Conservation (phyloP, 2,888 invertebrate genomes). For the Drosophila quasianomalipes region DNA sequence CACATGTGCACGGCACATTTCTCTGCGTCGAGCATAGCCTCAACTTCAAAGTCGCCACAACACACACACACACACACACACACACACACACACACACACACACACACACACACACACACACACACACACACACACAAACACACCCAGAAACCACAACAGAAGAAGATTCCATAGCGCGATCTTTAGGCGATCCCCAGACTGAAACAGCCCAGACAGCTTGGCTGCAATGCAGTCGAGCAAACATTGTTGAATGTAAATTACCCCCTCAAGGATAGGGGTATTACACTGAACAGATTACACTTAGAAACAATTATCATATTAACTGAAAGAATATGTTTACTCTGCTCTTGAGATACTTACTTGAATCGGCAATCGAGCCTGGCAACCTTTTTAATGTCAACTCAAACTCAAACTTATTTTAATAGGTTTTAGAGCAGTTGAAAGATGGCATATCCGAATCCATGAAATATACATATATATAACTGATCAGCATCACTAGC, state of each 20-base stretch:
- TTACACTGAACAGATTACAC: slow-evolving; percentile 16
- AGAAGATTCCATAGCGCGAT: neutral
- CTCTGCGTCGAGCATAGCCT: slow-evolving; percentile 13
- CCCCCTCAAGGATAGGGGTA: slow-evolving; percentile 34
- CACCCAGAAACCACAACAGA: slow-evolving; percentile 43
- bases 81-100: neutral
- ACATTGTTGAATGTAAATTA: slow-evolving; percentile 45
- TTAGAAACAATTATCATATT: neutral
- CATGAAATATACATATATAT: neutral
- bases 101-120: neutral
- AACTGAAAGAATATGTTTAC: neutral
- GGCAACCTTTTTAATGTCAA: neutral
- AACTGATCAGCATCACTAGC: neutral
- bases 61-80: neutral
- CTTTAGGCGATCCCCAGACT: slow-evolving; percentile 8
- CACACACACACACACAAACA: neutral
- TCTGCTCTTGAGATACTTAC: neutral
- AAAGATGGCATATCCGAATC: too few relatives aligned
- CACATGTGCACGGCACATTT: slow-evolving; percentile 73
- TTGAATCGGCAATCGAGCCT: neutral
- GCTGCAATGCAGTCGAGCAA: slow-evolving; percentile 49
- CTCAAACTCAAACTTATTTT: neutral
- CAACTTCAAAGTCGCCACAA: slow-evolving; percentile 66
- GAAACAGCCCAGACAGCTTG: slow-evolving; percentile 67
- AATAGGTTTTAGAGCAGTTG: neutral